Percentiles rank a stretch among this genome's conserved stretches.
These are phyloP conservation scores for Hepsetus odoe DNA, from an alignment of 2,113 vertebrate genomes.

Conservation along the genomic window DNA sequence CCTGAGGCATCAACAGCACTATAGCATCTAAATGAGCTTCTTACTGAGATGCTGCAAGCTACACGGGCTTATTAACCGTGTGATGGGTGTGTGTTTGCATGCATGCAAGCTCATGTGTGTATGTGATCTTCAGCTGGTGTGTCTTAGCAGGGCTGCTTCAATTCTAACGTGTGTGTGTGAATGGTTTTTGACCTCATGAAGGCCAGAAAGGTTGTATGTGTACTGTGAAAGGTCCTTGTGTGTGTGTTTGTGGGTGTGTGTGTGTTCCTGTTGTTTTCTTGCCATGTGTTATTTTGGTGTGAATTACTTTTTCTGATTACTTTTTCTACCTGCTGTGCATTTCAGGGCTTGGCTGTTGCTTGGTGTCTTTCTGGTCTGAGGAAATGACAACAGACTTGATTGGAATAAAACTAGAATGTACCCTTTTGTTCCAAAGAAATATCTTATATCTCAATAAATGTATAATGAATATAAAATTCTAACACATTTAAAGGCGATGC, in stretches of 20 bases:
- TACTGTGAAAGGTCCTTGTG: conserved; percentile 4
- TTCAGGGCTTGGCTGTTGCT: not conserved
- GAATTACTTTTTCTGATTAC: not conserved
- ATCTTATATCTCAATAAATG: no score
- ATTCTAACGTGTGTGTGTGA: conserved; percentile 16
- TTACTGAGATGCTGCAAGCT: conserved; percentile 27
- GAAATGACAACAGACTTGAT: no score
- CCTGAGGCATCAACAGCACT: conserved; percentile 55
- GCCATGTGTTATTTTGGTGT: not conserved
- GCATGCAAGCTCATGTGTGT: not conserved
- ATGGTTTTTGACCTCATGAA: conserved; percentile 35
- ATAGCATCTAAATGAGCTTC: conserved; percentile 60
- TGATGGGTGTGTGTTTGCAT: conserved; percentile 9
- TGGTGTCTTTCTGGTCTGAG: not conserved
- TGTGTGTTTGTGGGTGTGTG: no score
- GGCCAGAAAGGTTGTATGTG: not conserved
- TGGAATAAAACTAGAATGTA: no score
- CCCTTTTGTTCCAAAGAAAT: no score
- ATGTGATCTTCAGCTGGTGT: not conserved
- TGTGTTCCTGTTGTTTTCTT: not conserved
- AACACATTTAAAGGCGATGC: no score
- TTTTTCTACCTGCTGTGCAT: not conserved
- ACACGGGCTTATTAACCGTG: conserved; percentile 42
- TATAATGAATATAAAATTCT: no score
- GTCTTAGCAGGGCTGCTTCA: not conserved